Conservation (phyloP, 2,113 vertebrate genomes). For the Odontophorus gujanensis region DNA sequence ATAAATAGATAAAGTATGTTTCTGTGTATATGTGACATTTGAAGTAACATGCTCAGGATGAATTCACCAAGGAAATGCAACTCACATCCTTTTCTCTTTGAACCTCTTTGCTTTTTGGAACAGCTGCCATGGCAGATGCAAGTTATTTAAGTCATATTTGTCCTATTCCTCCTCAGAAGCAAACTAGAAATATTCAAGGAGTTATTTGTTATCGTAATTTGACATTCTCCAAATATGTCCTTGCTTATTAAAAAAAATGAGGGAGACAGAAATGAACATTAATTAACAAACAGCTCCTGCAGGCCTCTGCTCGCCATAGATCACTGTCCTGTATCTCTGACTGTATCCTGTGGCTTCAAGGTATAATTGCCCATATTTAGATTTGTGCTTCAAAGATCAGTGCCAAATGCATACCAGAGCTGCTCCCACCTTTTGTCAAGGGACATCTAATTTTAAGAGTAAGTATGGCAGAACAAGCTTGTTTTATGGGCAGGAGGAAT, state of each 20-base stretch:
- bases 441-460: background rate
- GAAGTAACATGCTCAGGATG: background rate
- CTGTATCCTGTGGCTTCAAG: background rate
- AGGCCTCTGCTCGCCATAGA: background rate
- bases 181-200: background rate
- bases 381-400: background rate
- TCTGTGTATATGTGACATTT: background rate
- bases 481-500: background rate
- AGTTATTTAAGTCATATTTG: background rate
- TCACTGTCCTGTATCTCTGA: rapidly evolving
- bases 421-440: background rate
- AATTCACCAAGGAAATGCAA: background rate
- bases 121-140: background rate
- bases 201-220: background rate
- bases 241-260: background rate
- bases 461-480: background rate
- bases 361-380: background rate
- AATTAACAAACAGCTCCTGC: background rate
- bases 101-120: background rate
- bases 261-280: rapidly evolving
- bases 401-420: background rate
- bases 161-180: background rate
- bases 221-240: background rate
- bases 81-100: background rate
- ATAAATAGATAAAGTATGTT: background rate